Evolutionary conservation across 1,140 invertebrate species (phyloP).

Genomic region (Reticulitermes speratus): DNA sequence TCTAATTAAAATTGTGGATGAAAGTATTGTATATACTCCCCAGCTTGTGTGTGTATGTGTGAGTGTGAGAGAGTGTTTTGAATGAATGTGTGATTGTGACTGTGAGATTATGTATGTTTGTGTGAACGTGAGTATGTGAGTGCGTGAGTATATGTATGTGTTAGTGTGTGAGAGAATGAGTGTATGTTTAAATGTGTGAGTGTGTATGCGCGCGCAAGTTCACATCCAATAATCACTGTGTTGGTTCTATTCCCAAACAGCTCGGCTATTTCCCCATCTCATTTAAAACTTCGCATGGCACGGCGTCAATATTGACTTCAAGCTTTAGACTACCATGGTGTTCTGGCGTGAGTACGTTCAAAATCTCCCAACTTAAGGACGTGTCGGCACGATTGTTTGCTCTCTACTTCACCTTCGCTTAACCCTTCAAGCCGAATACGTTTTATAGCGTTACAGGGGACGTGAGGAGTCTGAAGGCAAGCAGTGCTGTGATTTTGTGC

Average conservation of each 20-base stretch:
- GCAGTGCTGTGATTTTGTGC: neutral
- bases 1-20: neutral
- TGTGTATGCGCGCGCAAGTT: neutral
- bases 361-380: neutral
- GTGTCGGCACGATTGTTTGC: neutral
- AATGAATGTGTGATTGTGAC: too few relatives aligned
- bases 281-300: slow-evolving; percentile 1
- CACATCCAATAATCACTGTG: neutral
- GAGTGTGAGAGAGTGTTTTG: too few relatives aligned
- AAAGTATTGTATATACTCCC: too few relatives aligned
- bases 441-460: neutral
- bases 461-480: neutral
- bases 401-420: neutral
- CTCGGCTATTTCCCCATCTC: slow-evolving; percentile 24
- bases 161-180: too few relatives aligned
- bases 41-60: too few relatives aligned
- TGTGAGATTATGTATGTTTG: too few relatives aligned
- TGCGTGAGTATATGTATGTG: too few relatives aligned
- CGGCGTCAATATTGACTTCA: slow-evolving; percentile 24
- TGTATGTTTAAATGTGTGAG: too few relatives aligned
- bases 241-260: neutral
- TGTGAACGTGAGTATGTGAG: too few relatives aligned
- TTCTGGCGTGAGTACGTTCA: neutral
- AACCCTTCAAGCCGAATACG: neutral
- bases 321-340: neutral